Conservation (phyloP, 2,797 vertebrate species). For the Furcifer pardalis region DNA sequence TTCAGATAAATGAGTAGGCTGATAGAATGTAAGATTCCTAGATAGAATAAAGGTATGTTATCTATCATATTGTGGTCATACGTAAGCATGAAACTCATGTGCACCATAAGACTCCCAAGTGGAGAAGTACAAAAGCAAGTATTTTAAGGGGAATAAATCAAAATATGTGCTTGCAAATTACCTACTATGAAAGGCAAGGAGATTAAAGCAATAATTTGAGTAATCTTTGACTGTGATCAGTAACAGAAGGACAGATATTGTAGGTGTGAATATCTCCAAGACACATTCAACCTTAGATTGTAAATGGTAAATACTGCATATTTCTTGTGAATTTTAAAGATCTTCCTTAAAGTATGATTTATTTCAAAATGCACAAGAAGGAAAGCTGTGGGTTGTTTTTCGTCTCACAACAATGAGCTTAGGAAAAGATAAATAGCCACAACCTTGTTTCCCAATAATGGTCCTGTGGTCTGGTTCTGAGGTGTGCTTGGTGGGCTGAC, state of each 20-base stretch:
- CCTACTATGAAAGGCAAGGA: background rate
- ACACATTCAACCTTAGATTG: slow-evolving; percentile 4
- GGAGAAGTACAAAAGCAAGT: too few relatives aligned
- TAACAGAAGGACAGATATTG: background rate
- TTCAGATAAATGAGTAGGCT: background rate
- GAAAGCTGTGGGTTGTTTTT: background rate
- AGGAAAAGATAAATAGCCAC: background rate
- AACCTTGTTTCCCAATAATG: background rate
- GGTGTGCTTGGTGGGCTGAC: background rate
- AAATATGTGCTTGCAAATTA: background rate
- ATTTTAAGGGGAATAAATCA: background rate
- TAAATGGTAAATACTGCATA: background rate
- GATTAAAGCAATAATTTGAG: background rate
- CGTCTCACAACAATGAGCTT: background rate
- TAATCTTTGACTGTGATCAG: background rate
- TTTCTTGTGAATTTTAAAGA: slow-evolving; percentile 8
- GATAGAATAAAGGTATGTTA: background rate
- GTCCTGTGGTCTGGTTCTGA: background rate
- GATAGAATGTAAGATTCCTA: background rate
- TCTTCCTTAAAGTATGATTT: background rate
- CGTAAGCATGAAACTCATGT: background rate
- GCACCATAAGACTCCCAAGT: background rate
- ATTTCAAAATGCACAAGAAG: slow-evolving; percentile 22
- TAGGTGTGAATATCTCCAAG: background rate
- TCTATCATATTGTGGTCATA: background rate